Conservation (phyloP, 2,113 vertebrate genomes). For the Neogobius melanostomus region DNA sequence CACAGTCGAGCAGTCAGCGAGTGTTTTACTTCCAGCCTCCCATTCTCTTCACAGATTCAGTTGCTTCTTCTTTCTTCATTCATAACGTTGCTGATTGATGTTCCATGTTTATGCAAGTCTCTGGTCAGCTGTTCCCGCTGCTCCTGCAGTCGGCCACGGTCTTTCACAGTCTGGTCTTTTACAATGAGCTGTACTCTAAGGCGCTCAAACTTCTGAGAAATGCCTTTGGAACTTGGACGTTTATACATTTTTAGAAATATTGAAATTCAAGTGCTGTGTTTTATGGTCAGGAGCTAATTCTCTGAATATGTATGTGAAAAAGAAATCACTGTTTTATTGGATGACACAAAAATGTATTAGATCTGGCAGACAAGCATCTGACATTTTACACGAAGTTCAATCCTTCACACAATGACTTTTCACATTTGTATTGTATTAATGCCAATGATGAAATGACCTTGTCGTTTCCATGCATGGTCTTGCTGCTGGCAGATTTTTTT, state of each 20-base stretch:
- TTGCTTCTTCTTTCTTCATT: constrained; percentile 97
- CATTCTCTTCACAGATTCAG: constrained; percentile 97
- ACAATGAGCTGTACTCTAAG: neutral
- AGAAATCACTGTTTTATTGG: no score
- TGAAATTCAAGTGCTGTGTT: no score
- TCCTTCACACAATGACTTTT: constrained; percentile 46
- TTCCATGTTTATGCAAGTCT: constrained; percentile 98
- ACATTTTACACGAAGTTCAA: no score
- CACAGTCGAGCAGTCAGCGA: constrained; percentile 79
- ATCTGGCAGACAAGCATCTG: no score
- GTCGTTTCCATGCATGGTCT: constrained; percentile 50
- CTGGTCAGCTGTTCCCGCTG: constrained; percentile 86
- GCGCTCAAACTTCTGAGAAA: no score
- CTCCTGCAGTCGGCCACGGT: constrained; percentile 86
- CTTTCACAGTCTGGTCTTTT: constrained; percentile 73
- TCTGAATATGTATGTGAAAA: no score
- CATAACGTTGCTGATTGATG: constrained; percentile 96
- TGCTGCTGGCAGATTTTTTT: constrained; percentile 57
- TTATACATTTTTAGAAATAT: no score
- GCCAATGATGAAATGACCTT: constrained; percentile 62
- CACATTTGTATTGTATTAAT: constrained; percentile 64
- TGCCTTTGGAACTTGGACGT: no score
- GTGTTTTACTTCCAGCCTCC: constrained; percentile 84
- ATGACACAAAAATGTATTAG: no score
- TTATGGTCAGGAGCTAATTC: no score